Evolutionary conservation across 1,140 invertebrate genomes (phyloP).

Genomic region (Phenacoccus solenopsis): DNA sequence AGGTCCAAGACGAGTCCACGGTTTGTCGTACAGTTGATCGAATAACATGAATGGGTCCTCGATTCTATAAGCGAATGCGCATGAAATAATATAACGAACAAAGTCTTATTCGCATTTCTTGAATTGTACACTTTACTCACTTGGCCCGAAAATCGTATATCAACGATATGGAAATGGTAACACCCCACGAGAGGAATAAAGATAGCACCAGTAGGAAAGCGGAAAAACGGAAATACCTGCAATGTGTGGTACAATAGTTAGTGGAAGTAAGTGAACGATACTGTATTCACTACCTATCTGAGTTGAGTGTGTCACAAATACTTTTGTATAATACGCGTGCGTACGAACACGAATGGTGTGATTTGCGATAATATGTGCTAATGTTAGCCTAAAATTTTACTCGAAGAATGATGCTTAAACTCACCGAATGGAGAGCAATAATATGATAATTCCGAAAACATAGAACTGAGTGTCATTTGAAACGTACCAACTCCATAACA

Average conservation of each 20-base stretch:
- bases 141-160: constrained; percentile 59
- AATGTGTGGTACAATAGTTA: no score
- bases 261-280: no score
- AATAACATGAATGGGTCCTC: constrained; percentile 70
- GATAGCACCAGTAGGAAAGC: constrained; percentile 40
- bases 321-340: no score
- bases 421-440: constrained; percentile 63
- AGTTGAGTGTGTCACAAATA: no score
- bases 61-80: constrained; percentile 34
- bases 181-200: constrained; percentile 56
- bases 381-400: no score
- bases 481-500: constrained; percentile 86
- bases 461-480: constrained; percentile 85
- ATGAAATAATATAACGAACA: not conserved
- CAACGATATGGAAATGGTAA: constrained; percentile 58
- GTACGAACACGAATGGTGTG: no score
- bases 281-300: no score
- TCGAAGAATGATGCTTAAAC: constrained; percentile 24
- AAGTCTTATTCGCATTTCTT: not conserved
- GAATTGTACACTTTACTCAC: constrained; percentile 30
- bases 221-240: constrained; percentile 43
- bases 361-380: no score
- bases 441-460: constrained; percentile 53
- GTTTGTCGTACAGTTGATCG: constrained; percentile 70
- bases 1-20: constrained; percentile 65